Percentiles rank a stretch among this genome's conserved stretches.
These are phyloP conservation scores for Numenius phaeopus DNA, from an alignment of 2,797 vertebrate species.

Conservation along the genomic window DNA sequence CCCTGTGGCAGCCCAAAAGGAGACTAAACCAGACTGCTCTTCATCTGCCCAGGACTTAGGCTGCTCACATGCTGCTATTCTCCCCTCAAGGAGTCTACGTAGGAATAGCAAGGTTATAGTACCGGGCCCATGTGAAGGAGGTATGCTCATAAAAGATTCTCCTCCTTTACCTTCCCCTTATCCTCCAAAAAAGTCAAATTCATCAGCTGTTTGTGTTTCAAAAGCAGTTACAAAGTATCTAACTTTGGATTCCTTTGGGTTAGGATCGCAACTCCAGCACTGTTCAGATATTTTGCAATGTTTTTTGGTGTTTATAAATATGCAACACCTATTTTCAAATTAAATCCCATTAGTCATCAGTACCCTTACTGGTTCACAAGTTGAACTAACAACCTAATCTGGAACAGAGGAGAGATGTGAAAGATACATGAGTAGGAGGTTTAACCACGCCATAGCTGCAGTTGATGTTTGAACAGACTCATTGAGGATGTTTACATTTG, in stretches of 20 bases:
- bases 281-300: not conserved
- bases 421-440: not conserved
- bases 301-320: not conserved
- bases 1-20: not conserved
- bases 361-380: not conserved
- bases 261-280: not conserved
- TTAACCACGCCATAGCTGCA: not conserved
- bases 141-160: not conserved
- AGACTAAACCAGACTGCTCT: not conserved
- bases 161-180: not conserved
- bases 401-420: not conserved
- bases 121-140: not conserved
- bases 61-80: not conserved
- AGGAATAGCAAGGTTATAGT: not conserved
- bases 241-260: not conserved
- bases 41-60: not conserved
- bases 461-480: not conserved
- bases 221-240: not conserved
- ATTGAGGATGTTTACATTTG: not conserved
- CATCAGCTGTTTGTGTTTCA: not conserved
- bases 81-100: not conserved
- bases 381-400: not conserved
- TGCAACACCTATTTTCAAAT: not conserved
- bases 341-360: not conserved
- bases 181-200: not conserved